Percentiles rank a stretch among this genome's conserved stretches.
These are phyloP conservation scores for Sebastes trivittatus DNA, from an alignment of 2,797 vertebrate genomes.

Conservation along the genomic window DNA sequence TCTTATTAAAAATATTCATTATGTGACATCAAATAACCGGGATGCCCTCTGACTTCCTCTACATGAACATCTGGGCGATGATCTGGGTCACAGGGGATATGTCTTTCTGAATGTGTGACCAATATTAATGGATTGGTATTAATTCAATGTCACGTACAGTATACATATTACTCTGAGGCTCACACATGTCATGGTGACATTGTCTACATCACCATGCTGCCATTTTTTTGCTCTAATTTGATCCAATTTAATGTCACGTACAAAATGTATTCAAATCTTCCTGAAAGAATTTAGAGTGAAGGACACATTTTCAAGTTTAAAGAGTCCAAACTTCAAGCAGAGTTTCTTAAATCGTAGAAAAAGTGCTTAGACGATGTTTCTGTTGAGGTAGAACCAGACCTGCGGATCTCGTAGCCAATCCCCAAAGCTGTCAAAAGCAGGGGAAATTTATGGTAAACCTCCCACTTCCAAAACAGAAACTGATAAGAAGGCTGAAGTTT, in stretches of 20 bases:
- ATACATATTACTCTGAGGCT: not conserved
- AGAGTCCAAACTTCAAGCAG: not conserved
- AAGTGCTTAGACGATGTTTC: slow-evolving; percentile 20
- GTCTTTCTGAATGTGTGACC: not conserved
- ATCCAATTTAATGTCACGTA: not conserved
- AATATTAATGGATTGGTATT: not conserved
- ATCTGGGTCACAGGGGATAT: not conserved
- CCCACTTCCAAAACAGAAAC: slow-evolving; percentile 29
- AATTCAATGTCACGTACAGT: not conserved
- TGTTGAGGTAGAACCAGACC: slow-evolving; percentile 23
- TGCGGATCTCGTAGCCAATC: slow-evolving; percentile 8
- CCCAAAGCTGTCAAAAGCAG: slow-evolving; percentile 24
- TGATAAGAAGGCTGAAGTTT: slow-evolving; percentile 21
- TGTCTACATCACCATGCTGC: not conserved
- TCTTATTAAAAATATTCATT: not conserved
- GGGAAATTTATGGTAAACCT: slow-evolving; percentile 45
- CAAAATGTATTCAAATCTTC: slow-evolving; percentile 17
- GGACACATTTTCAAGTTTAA: slow-evolving; percentile 11
- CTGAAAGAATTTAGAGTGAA: not conserved
- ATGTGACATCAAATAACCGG: slow-evolving; percentile 4
- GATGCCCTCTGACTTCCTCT: not conserved
- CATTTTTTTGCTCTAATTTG: not conserved
- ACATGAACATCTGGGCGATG: not conserved
- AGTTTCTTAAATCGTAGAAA: slow-evolving; percentile 16
- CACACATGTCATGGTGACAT: not conserved